Evolutionary conservation across 2,888 invertebrate genomes (phyloP).

Genomic region (Meiosimyza platycephala): DNA sequence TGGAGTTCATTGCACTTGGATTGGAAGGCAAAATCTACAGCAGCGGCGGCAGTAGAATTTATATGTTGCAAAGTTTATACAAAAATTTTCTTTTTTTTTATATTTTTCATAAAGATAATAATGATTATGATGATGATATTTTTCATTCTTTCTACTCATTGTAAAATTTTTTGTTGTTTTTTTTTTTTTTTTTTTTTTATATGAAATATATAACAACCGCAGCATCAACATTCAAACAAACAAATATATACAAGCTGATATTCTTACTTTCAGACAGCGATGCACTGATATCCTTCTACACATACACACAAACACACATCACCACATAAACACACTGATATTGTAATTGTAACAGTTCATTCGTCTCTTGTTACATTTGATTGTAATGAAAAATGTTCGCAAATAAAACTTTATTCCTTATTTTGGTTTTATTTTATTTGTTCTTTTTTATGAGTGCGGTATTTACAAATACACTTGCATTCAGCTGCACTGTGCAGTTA

Average conservation of each 20-base stretch:
- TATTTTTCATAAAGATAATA: background rate
- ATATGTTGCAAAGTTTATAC: background rate
- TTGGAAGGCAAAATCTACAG: conserved; percentile 35
- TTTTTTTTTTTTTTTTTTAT: no score
- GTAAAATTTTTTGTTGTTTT: no score
- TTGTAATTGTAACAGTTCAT: conserved; percentile 44
- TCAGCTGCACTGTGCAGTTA: no score
- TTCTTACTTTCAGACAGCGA: background rate
- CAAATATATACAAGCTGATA: background rate
- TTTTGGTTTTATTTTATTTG: background rate
- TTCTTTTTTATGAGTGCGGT: no score
- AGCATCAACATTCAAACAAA: no score
- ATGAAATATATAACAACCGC: no score
- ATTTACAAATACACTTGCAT: no score
- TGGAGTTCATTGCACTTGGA: conserved; percentile 57
- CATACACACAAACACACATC: conserved; percentile 17
- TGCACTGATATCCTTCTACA: no score
- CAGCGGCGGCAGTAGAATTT: conserved; percentile 38
- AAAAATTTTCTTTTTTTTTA: background rate
- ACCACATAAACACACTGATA: conserved; percentile 12
- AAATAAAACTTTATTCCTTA: background rate
- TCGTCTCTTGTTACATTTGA: conserved; percentile 22
- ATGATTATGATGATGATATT: no score
- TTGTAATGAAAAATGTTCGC: conserved; percentile 22
- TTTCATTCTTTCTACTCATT: no score